Evolutionary conservation across 2,113 vertebrate genomes (phyloP), one percentile per base, ranked within the genome.

Genomic region (Terrapene triunguis): DNA sequence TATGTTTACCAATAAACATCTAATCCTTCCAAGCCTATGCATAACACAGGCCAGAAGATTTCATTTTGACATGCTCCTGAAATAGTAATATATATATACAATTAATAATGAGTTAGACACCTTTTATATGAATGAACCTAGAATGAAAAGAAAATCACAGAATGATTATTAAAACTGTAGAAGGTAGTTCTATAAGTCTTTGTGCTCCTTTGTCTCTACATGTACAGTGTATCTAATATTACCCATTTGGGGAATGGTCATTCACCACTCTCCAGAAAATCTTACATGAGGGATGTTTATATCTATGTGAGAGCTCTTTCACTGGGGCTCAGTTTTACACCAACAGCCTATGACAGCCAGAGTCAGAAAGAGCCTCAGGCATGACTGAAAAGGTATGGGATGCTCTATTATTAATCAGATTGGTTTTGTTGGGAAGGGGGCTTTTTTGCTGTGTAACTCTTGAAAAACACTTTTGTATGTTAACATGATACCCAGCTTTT

Each of bases 401-500:
- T 91, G 93, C 90, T 72, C 87, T 78, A 1, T 25, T 29, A 91
- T 14, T 89, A 47, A 78, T 93, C 55, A 84, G n/a, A 82, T 89
- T 78, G 54, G 1, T 38, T 95, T 96, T 79, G 48, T 74, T 91
- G 25, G 27, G 54, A 25, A 17, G 24, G 50, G 24, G 44, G 13
- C 7, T 88, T 95, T 88, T 96, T 93, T 80, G 76, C 14, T 47
- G 50, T 91, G 55, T 86, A 92, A 55, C 38, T 87, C 89, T 94
- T 94, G 57, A 80, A 96, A 96, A 98, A 91, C 83, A 44, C 76
- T 94, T 96, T 90, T 94, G 21, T 82, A 35, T 44, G 87, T 93
- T 95, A 89, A 80, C 79, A 89, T 65, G 48, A 74, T 92, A 93
- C 35, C 35, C 69, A 95, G 79, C 42, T 94, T 97, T 96, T 96